A percentile compares a stretch with the other conserved stretches of the same genome.
Conservation (phyloP, 2,113 vertebrate species). For the Halcyon malimbica region DNA sequence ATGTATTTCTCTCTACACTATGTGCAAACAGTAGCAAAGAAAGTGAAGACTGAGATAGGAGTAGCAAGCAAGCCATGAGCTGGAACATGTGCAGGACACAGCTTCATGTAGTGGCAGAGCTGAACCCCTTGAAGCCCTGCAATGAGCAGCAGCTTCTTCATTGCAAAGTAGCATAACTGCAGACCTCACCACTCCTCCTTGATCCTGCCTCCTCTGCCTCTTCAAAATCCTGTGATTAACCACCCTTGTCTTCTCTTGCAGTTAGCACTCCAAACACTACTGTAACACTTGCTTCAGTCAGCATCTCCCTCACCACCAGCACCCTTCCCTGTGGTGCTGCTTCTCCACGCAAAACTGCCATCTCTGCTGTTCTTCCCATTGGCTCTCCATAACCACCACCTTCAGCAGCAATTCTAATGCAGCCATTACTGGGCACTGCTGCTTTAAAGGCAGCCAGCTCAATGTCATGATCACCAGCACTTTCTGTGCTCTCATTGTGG, state of each 20-base stretch:
- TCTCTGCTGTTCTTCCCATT: neutral
- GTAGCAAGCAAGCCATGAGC: neutral
- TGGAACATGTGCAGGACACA: neutral
- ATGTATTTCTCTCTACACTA: neutral
- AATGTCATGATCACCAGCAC: rapidly evolving
- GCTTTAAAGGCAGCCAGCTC: neutral
- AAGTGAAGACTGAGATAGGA: neutral
- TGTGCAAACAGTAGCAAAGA: neutral
- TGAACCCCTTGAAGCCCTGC: neutral
- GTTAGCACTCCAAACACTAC: neutral
- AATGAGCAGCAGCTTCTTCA: neutral
- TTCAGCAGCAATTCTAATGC: neutral
- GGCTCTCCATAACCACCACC: neutral
- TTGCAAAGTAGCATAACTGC: neutral
- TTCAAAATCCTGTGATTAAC: conserved; percentile 2
- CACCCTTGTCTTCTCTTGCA: neutral
- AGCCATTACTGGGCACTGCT: neutral
- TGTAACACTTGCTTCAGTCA: neutral
- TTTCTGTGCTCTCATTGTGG: neutral
- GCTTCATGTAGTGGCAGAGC: neutral
- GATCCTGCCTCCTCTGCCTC: neutral
- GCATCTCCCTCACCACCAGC: neutral
- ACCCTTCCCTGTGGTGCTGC: neutral
- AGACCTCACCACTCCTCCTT: neutral
- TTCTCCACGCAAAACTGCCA: neutral